These are phyloP conservation scores for Halictus rubicundus DNA, from an alignment of 1,140 invertebrate genomes.

Conservation along the genomic window DNA sequence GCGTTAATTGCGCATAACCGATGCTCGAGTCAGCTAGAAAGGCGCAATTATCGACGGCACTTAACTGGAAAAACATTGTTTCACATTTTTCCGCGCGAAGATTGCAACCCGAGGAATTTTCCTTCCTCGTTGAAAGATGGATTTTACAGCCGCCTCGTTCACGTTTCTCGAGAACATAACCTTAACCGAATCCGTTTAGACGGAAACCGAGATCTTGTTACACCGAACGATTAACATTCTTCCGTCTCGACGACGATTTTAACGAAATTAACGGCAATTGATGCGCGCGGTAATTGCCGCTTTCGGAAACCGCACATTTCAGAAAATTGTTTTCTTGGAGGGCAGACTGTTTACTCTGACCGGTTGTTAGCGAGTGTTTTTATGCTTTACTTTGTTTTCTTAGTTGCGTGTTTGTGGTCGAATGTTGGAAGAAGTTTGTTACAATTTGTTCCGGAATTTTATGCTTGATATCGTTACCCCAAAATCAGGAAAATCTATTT, in stretches of 20 bases:
- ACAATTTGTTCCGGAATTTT: no score
- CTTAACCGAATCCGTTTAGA: background rate
- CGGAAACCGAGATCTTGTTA: background rate
- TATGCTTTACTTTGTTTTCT: no score
- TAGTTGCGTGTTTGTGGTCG: no score
- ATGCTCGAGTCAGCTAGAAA: background rate
- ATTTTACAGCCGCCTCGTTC: background rate
- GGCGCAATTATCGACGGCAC: background rate
- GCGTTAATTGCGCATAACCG: constrained; percentile 2
- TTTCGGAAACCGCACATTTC: background rate
- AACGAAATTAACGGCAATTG: background rate
- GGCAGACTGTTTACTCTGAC: background rate
- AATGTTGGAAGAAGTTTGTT: no score
- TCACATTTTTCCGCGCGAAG: background rate
- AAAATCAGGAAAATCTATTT: no score
- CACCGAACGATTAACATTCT: background rate
- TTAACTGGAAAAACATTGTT: constrained; percentile 12
- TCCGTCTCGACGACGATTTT: background rate
- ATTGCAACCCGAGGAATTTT: background rate
- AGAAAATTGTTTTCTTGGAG: background rate
- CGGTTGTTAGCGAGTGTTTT: no score
- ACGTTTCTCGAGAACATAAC: background rate
- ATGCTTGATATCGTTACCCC: no score
- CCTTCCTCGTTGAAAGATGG: background rate
- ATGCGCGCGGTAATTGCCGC: background rate